phyloP scores from a whole-genome alignment of 2,888 invertebrate genomes.

The Nysson spinosus region DNA sequence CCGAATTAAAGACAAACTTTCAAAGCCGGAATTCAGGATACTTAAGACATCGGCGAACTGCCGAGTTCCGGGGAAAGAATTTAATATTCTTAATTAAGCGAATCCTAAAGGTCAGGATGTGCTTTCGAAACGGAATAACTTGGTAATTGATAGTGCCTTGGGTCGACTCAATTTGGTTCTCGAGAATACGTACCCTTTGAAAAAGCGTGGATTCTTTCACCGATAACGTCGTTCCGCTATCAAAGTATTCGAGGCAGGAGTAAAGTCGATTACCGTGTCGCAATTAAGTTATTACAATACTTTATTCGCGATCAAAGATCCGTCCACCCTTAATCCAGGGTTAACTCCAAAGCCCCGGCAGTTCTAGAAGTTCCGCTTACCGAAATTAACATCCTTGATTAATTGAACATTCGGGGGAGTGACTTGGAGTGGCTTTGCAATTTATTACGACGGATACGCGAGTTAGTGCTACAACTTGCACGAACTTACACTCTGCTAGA shows the following conservation, averaged over 20 bases:
- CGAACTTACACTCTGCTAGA: slow-evolving; percentile 54
- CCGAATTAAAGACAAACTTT: slow-evolving; percentile 26
- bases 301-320: slow-evolving; percentile 36
- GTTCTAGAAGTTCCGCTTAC: not conserved
- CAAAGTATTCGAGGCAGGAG: not conserved
- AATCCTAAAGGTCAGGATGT: not conserved
- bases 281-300: slow-evolving; percentile 23
- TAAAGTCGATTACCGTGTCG: slow-evolving; percentile 22
- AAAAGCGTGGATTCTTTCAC: too few relatives aligned
- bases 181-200: too few relatives aligned
- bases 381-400: slow-evolving; percentile 56
- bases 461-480: slow-evolving; percentile 46
- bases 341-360: slow-evolving; percentile 32
- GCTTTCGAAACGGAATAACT: slow-evolving; percentile 3
- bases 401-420: slow-evolving; percentile 44
- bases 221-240: not conserved
- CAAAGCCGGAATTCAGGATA: slow-evolving; percentile 4
- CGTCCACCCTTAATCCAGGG: slow-evolving; percentile 36
- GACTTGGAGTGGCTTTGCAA: slow-evolving; percentile 47
- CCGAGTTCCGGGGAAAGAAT: slow-evolving; percentile 25
- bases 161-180: not conserved
- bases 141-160: not conserved
- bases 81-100: slow-evolving; percentile 21
- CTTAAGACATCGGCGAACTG: slow-evolving; percentile 20
- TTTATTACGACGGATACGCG: slow-evolving; percentile 53